These are phyloP conservation scores for Diorhabda sublineata DNA, from an alignment of 1,140 invertebrate species.

Conservation along the genomic window DNA sequence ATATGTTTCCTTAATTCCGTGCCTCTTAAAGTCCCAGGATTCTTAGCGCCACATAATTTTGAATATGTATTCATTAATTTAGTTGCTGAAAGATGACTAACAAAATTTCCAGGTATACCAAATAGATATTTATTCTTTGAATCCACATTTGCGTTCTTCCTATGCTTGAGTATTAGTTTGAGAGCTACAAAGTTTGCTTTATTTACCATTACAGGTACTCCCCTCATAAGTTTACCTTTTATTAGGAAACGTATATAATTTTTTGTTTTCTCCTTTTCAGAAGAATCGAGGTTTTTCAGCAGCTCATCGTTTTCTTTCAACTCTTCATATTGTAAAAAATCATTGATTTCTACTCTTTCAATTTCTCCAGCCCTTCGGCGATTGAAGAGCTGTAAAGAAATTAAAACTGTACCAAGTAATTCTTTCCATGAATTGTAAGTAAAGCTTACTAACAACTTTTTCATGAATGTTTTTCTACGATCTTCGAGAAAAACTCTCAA, in stretches of 20 bases:
- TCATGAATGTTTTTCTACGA: neutral
- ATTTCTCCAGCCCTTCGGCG: conserved; percentile 12
- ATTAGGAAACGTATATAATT: conserved; percentile 10
- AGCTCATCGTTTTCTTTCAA: neutral
- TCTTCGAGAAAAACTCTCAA: neutral
- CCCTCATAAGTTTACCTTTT: conserved; percentile 10
- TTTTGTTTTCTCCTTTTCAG: neutral
- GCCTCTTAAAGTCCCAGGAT: neutral
- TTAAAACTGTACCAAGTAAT: neutral
- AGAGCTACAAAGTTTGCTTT: neutral
- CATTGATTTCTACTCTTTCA: neutral
- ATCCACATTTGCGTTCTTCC: conserved; percentile 5
- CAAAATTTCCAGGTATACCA: neutral
- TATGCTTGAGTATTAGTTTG: neutral
- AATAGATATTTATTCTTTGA: conserved; percentile 10
- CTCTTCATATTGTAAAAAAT: neutral
- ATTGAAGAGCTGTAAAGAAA: conserved; percentile 6
- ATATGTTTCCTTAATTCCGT: conserved; percentile 9
- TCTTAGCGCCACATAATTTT: neutral
- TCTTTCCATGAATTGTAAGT: conserved; percentile 1
- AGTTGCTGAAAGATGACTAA: neutral
- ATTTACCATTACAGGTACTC: conserved; percentile 9
- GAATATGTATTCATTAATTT: neutral
- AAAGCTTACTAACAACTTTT: neutral
- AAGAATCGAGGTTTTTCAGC: neutral